Base-by-base conservation (phyloP, 2,113 vertebrate species). In the Trogon surrucura region DNA sequence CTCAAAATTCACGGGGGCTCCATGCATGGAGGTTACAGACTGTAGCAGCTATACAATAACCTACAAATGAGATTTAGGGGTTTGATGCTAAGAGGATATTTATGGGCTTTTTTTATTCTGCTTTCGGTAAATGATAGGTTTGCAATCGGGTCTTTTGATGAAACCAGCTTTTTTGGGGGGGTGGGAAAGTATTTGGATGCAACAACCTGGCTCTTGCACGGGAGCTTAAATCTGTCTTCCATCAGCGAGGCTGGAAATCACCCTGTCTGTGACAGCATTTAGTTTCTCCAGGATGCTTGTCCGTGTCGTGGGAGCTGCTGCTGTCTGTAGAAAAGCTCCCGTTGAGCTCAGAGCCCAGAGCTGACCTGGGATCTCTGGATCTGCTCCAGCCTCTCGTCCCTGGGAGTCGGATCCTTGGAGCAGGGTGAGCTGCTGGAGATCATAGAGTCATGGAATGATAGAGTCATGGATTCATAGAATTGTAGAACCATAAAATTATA, bases 11-110 rank as follows among this genome's bases (percentile, higher is more conserved):
- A 13, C 12, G 56, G 36, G 73, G 71, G 80, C 93, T 85, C 80
- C 22, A 4, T 41, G 82, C 60, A 10, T 5, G 6, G 65, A 36
- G 51, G 48, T 53, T 69, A 6, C 85, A 51, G 79, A 4, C 85
- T n/a, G 79, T 13, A 86, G 91, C 74, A 81, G 80, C 83, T 95
- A 11, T 41, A 41, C 73, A 92, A 90, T 80, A 20, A 72, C 65
- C 88, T 84, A 80, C 92, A 94, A 91, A 95, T 79, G 85, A 93
- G 94, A 86, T 96, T 80, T 85, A 47, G 41, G 41, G 41, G 51
- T 38, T 94, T 91, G 90, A 88, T 2, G 38, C 53, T 72, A 36
- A 78, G 45, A 67, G 71, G 75, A 69, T 53, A 54, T 75, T 74
- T 67, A 41, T 81, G 47, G 65, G 45, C 16, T 25, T 36, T 41